Evolutionary conservation across 1,140 invertebrate genomes (phyloP).

Genomic region (Drosophila melanica): DNA sequence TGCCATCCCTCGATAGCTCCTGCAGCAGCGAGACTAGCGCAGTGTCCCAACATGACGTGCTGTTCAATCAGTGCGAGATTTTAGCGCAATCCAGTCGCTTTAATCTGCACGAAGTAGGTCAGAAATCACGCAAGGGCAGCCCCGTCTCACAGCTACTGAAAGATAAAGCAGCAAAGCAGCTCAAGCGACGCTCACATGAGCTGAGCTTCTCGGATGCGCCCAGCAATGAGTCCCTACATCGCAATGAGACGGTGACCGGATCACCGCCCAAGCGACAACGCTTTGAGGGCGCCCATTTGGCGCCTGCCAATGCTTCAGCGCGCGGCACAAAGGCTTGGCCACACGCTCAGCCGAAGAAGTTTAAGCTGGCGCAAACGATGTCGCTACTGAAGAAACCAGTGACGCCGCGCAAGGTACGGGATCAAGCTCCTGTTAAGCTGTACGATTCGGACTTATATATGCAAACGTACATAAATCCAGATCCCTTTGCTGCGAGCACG

Average conservation of each 20-base stretch:
- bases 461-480: constrained; percentile 84
- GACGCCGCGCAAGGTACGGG: constrained; percentile 51
- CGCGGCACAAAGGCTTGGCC: constrained; percentile 53
- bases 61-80: constrained; percentile 79
- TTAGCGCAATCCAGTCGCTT: constrained; percentile 81
- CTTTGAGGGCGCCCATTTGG: constrained; percentile 44
- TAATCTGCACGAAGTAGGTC: constrained; percentile 75
- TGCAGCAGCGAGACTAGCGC: constrained; percentile 57
- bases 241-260: constrained; percentile 43
- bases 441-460: constrained; percentile 77
- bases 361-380: constrained; percentile 64
- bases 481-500: constrained; percentile 87
- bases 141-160: neutral
- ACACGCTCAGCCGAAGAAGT: constrained; percentile 63
- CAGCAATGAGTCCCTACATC: constrained; percentile 67
- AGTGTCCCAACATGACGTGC: constrained; percentile 60
- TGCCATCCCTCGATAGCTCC: constrained; percentile 50
- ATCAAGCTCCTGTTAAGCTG: constrained; percentile 51
- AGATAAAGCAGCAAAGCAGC: neutral
- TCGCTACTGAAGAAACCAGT: constrained; percentile 63
- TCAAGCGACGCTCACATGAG: constrained; percentile 68
- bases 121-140: constrained; percentile 43
- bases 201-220: constrained; percentile 68
- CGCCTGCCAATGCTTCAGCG: constrained; percentile 54
- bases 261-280: constrained; percentile 73